Base-by-base conservation (phyloP, 2,888 invertebrate species). In the Clusia tigrina region DNA sequence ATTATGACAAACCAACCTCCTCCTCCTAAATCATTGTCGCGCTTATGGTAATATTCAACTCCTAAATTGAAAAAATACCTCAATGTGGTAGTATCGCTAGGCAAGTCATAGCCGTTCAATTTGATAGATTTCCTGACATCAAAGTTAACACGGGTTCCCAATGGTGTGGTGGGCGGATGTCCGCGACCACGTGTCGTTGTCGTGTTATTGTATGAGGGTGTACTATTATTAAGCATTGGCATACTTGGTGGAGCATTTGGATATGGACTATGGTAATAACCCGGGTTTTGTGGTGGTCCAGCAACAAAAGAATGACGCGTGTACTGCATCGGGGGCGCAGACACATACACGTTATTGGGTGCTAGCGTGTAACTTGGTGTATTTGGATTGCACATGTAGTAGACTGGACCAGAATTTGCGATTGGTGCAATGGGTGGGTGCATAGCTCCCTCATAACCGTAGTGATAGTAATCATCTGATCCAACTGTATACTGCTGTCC, bases 41-140 rank as follows among this genome's bases (percentile, higher is more conserved):
- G 48, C 18, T 15, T 48, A 5, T 48, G 48, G 58, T 69, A 71
- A 56, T 70, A 86, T 65, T 90, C 89, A 69, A 89, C 83, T 71
- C 90, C 90, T 74, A 89, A 81, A 80, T 90, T 90, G 83, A 87
- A 90, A 81, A 88, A 90, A 77, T 87, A 89, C 63, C 89, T 86
- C 65, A 90, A 81, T 5, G 89, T 89, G 12, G 86, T 81, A 54
- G 88, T 83, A 75, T 90, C 90, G 84, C 59, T 57, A 0, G 81
- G 82, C 60, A 82, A 73, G 67, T 83, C 82, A 5, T 71, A 68
- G 1, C 80, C 81, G 56, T 72, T 74, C 1, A 67, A 51, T 46
- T 77, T 73, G 2, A 74, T 22, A 0, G 80, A 81, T 32, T 74
- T 79, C n/a, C 71, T 73, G 1, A 77, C 78, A 10, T 78, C 73